Percentiles rank a stretch among this genome's conserved stretches.
These are phyloP conservation scores for Apotomis capreana DNA, from an alignment of 2,888 invertebrate genomes.

Conservation along the genomic window DNA sequence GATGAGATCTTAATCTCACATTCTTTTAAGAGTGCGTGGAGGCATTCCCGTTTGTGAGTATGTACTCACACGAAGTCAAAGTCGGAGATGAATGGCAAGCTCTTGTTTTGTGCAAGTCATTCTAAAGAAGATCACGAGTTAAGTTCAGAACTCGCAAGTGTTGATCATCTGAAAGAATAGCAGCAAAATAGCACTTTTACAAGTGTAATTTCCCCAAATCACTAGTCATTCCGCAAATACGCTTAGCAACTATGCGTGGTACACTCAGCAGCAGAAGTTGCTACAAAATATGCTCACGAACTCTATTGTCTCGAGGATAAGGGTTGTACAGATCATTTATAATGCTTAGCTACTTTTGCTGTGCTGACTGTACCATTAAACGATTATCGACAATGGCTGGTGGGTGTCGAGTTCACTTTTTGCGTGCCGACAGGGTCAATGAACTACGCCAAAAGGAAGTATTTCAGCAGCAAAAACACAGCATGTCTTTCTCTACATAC, in stretches of 20 bases:
- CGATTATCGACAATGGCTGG: constrained; percentile 33
- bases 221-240: constrained; percentile 19
- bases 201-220: constrained; percentile 12
- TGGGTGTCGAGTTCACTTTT: constrained; percentile 29
- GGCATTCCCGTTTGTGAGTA: too few relatives aligned
- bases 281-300: too few relatives aligned
- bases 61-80: too few relatives aligned
- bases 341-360: too few relatives aligned
- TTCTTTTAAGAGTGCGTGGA: too few relatives aligned
- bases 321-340: too few relatives aligned
- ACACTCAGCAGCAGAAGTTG: too few relatives aligned
- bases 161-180: constrained; percentile 11
- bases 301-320: too few relatives aligned
- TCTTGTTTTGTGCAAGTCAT: too few relatives aligned
- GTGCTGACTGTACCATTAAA: constrained; percentile 6
- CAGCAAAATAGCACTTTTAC: constrained; percentile 25
- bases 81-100: too few relatives aligned
- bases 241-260: background rate
- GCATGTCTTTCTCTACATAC: background rate
- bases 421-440: constrained; percentile 24
- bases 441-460: constrained; percentile 1
- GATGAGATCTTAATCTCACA: too few relatives aligned
- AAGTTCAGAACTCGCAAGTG: background rate
- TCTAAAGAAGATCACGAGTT: too few relatives aligned
- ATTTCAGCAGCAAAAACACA: background rate